Evolutionary conservation across 2,113 vertebrate species (phyloP), one percentile per base, ranked within the genome.

Genomic region (Corythoichthys intestinalis): DNA sequence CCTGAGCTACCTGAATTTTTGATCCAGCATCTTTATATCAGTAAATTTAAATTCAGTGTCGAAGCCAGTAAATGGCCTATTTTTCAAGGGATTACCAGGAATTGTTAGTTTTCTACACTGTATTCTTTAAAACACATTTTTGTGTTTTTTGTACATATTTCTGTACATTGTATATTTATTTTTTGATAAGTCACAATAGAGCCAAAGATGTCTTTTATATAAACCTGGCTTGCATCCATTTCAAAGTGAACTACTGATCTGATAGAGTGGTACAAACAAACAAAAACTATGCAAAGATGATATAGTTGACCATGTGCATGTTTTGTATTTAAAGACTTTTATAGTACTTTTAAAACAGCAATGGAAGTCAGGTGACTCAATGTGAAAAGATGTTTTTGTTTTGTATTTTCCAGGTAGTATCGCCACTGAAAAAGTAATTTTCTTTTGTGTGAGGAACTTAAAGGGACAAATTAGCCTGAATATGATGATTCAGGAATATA

Each of bases 131-230:
- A 85, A 87, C 82, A 85, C 86, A 81, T 48, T 65, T 74, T 85
- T 93, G 84, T 91, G 90, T 74, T 76, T 93, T 88, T 90, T 95
- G 93, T 97, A 94, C 76, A 94, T 94, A 91, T 87, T 89, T 81
- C 67, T 66, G 72, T 66, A 73, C 72, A 83, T 69, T 87, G 87
- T 90, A 81, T 96, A 97, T 98, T 96, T 97, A 95, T 96, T 94
- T 94, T 90, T 84, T 85, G 83, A 89, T 79, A 80, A 47, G 78
- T 65, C 70, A 15, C 89, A 79, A 87, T 81, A 63, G 87, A 85
- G 90, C 91, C 92, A 94, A 94, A 95, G 92, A 92, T 80, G 71
- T 66, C 4, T 69, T 59, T 2, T 47, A 41, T 72, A 39, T 78
- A 54, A 37, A 63, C 13, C 58, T 35, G 7, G 67, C 52, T 57